Evolutionary conservation across 2,113 vertebrate genomes (phyloP), one percentile per base, ranked within the genome.

Genomic region (Sula dactylatra): DNA sequence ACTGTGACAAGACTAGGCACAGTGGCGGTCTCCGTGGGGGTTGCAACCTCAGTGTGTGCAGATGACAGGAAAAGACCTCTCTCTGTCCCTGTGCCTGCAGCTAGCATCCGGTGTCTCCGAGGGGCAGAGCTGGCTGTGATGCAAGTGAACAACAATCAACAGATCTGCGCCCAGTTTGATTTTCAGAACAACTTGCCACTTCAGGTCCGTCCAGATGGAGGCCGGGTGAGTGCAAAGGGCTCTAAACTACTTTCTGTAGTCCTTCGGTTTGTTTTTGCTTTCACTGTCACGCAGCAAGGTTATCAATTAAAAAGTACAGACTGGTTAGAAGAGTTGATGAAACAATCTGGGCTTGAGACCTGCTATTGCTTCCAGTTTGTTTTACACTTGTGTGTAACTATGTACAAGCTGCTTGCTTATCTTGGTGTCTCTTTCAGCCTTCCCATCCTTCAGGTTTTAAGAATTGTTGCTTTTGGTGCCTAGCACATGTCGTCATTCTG

Each of bases 81-180:
- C 47, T 84, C 40, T 84, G 24, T 73, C 55, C 13, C 49, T 90
- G 44, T 79, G 31, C 85, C 78, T 64, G 15, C 95, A 98, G 98
- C 97, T 87, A 98, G 98, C 78, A 93, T 98, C 91, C 95, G 56
- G 29, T 89, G 17, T 17, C 97, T 98, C 8, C 56, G 66, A 36
- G 98, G 98, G 4, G 98, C 92, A 5, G 97, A 98, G 93, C 67
- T 98, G 29, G 92, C 97, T 4, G 80, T 98, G 76, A 90, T 98
- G 83, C 98, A 98, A 49, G 69, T 97, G 90, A 97, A 32, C 90
- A 98, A 82, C 91, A 98, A 98, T 3, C 96, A 95, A 29, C 96
- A 90, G 16, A 15, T 98, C 55, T 98, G 98, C 2, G 93, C 97
- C 61, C 94, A 97, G 88, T 98, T 98, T 38, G 94, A 97, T 77